A percentile compares a stretch with the other conserved stretches of the same genome.
Evolutionary conservation across 2,888 invertebrate species (phyloP).

Genomic region (Arrhopalites spinosus): DNA sequence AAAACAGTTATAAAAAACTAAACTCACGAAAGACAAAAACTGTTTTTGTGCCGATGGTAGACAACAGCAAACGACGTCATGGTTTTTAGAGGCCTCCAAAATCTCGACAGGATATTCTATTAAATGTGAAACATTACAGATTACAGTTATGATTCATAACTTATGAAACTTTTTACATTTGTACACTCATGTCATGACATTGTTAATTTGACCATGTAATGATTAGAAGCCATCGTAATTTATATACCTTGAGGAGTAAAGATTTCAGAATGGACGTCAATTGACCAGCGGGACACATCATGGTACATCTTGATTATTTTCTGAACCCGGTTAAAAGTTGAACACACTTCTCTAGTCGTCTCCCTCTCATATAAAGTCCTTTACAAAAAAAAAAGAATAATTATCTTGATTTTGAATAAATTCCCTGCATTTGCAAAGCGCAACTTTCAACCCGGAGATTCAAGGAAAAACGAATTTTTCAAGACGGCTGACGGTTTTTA

Average conservation of each 20-base stretch:
- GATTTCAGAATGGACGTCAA: slow-evolving; percentile 55
- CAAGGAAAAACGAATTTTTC: no score
- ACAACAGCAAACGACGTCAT: slow-evolving; percentile 54
- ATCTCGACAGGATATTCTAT: slow-evolving; percentile 56
- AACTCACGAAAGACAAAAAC: slow-evolving; percentile 55
- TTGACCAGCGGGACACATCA: slow-evolving; percentile 38
- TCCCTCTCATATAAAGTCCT: not conserved
- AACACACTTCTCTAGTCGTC: not conserved
- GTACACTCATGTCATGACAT: no score
- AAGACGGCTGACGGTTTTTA: no score
- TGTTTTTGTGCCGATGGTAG: slow-evolving; percentile 55
- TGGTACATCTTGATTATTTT: not conserved
- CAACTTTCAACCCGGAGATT: no score
- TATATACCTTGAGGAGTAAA: slow-evolving; percentile 52
- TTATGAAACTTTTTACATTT: no score
- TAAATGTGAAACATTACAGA: not conserved
- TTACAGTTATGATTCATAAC: no score
- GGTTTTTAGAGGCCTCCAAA: slow-evolving; percentile 51
- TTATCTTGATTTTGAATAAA: no score
- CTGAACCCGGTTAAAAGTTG: not conserved
- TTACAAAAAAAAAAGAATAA: no score
- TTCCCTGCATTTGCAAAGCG: no score
- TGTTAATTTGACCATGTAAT: no score
- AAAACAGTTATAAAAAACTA: no score
- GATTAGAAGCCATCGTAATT: not conserved